Evolutionary conservation across 2,888 invertebrate genomes (phyloP).

Genomic region (Athripsodes cinereus): DNA sequence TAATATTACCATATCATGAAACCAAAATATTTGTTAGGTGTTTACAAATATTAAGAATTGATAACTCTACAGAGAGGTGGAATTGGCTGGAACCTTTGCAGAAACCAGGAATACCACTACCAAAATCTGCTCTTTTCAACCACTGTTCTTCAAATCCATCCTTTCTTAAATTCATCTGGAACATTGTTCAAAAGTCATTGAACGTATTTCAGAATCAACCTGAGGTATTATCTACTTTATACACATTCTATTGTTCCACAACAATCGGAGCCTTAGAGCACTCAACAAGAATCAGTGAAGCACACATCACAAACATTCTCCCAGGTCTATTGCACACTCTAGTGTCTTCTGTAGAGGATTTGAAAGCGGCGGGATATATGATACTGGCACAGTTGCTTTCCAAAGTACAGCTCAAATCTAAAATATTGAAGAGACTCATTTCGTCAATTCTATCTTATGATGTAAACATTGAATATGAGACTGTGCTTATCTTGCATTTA

Average conservation of each 20-base stretch:
- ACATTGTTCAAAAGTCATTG: slow-evolving; percentile 52
- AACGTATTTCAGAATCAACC: slow-evolving; percentile 55
- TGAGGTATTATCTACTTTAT: slow-evolving; percentile 59
- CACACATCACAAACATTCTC: slow-evolving; percentile 62
- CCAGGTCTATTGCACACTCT: slow-evolving; percentile 68
- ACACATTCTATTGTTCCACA: slow-evolving; percentile 75
- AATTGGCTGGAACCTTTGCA: slow-evolving; percentile 69
- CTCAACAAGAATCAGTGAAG: slow-evolving; percentile 50
- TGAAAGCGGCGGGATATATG: slow-evolving; percentile 66
- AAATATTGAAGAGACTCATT: slow-evolving; percentile 57
- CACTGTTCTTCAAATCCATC: slow-evolving; percentile 59
- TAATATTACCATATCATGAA: slow-evolving; percentile 89
- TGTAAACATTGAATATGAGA: slow-evolving; percentile 49
- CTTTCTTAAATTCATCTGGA: slow-evolving; percentile 59
- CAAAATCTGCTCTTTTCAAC: slow-evolving; percentile 66
- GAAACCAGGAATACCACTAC: slow-evolving; percentile 66
- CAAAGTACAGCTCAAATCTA: slow-evolving; percentile 57
- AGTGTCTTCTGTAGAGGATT: slow-evolving; percentile 61
- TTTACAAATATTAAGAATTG: slow-evolving; percentile 68
- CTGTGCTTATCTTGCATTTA: slow-evolving; percentile 59
- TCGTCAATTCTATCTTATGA: slow-evolving; percentile 39
- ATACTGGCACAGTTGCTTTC: slow-evolving; percentile 63
- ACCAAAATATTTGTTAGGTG: slow-evolving; percentile 81
- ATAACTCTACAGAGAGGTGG: slow-evolving; percentile 59
- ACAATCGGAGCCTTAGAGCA: slow-evolving; percentile 64